Evolutionary conservation across 2,888 invertebrate species (phyloP), one percentile per base, ranked within the genome.

Genomic region (Brassicogethes aeneus): DNA sequence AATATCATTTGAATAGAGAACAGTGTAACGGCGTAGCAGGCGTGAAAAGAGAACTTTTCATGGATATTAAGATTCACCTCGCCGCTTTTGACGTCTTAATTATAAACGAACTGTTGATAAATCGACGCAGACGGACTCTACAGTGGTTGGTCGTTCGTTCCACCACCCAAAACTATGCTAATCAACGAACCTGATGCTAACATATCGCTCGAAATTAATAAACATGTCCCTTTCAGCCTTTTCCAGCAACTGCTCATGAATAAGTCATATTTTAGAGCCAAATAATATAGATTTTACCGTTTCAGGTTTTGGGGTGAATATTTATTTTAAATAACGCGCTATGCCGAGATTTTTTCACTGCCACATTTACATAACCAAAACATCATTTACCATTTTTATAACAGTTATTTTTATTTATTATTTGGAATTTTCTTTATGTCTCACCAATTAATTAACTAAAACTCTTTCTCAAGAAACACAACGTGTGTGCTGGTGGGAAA

Each of bases 131-230:
- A 45, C 52, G 17, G 40, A 43, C 5, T 10, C 23, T 10, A 10
- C 5, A 10, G 5, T 10, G 23, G 23, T 23, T 23, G 5, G 5
- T 23, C 23, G 5, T 23, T 23, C 10, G 5, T 23, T 23, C 23
- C 47, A 42, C 45, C 48, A 44, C 43, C 45, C 42, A 50, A 50
- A 56, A 55, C 51, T 54, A 57, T 57, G 56, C 52, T 57, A 57
- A 57, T 57, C 56, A 48, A 48, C 42, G 41, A 43, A 46, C 52
- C 50, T 12, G 41, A 42, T 48, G 39, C 7, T 53, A 56, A 56
- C 54, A 56, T 53, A 56, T 56, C 48, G 55, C 47, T 41, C 42
- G 38, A 50, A 53, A 56, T 53, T 51, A 56, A 54, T 53, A 43
- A 42, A 42, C 40, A 44, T 51, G 50, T 48, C 51, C 32, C 32